Conservation (phyloP, 1,140 invertebrate species). For the Stegodyphus dumicola region DNA sequence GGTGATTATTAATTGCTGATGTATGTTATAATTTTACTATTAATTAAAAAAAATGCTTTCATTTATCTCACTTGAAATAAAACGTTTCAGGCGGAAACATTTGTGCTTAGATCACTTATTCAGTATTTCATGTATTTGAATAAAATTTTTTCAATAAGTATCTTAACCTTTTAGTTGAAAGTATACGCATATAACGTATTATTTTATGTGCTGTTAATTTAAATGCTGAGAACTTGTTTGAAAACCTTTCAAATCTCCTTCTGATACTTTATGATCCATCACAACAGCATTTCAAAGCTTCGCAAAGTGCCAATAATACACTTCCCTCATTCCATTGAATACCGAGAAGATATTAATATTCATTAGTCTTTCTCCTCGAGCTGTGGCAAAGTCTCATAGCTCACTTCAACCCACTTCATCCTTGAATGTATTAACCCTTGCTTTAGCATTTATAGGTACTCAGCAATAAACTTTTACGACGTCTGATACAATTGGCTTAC, state of each 20-base stretch:
- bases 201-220: not conserved
- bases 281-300: slow-evolving; percentile 1
- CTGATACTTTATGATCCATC: slow-evolving; percentile 14
- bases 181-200: too few relatives aligned
- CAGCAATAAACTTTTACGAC: slow-evolving; percentile 34
- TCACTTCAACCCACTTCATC: slow-evolving; percentile 14
- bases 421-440: slow-evolving; percentile 38
- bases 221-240: not conserved
- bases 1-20: too few relatives aligned
- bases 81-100: too few relatives aligned
- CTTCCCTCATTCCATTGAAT: not conserved
- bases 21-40: too few relatives aligned
- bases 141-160: too few relatives aligned
- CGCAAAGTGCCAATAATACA: slow-evolving; percentile 30
- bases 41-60: too few relatives aligned
- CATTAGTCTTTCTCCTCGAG: not conserved
- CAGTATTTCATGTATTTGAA: too few relatives aligned
- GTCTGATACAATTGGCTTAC: slow-evolving; percentile 41
- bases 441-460: slow-evolving; percentile 26
- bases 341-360: too few relatives aligned
- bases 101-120: too few relatives aligned
- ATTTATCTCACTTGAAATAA: too few relatives aligned
- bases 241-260: slow-evolving; percentile 11
- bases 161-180: too few relatives aligned
- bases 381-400: too few relatives aligned